Conservation (phyloP, 2,888 invertebrate genomes). For the Emmelina monodactyla region DNA sequence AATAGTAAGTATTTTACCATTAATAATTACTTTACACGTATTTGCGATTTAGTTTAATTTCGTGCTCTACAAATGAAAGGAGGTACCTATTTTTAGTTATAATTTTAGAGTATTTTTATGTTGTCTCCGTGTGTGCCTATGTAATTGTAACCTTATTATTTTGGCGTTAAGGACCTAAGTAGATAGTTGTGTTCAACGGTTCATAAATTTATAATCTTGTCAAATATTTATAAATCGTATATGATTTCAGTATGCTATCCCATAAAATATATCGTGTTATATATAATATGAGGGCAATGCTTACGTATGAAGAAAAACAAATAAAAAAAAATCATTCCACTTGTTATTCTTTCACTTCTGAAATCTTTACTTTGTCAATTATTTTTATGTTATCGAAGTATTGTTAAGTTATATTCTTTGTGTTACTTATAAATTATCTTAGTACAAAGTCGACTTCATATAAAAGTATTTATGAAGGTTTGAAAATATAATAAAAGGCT, state of each 20-base stretch:
- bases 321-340: conserved; percentile 35
- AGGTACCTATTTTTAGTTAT: no score
- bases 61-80: no score
- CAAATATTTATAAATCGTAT: no score
- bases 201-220: conserved; percentile 33
- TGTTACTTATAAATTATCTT: conserved; percentile 20
- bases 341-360: conserved; percentile 54
- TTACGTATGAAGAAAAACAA: conserved; percentile 23
- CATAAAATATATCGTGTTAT: conserved; percentile 27
- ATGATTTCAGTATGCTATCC: no score
- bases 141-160: no score
- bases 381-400: conserved; percentile 28
- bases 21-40: no score
- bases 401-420: conserved; percentile 28
- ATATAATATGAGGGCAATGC: no score
- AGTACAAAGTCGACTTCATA: conserved; percentile 52
- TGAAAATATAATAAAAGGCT: no score
- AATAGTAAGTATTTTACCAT: no score
- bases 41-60: no score
- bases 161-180: no score
- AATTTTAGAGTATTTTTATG: no score
- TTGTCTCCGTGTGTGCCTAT: conserved; percentile 45
- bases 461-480: conserved; percentile 24
- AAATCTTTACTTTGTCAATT: conserved; percentile 22
- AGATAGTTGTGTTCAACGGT: conserved; percentile 46